Percentiles rank a stretch among this genome's conserved stretches.
These are phyloP conservation scores for Ooceraea biroi DNA, from an alignment of 1,140 invertebrate genomes.

Conservation along the genomic window DNA sequence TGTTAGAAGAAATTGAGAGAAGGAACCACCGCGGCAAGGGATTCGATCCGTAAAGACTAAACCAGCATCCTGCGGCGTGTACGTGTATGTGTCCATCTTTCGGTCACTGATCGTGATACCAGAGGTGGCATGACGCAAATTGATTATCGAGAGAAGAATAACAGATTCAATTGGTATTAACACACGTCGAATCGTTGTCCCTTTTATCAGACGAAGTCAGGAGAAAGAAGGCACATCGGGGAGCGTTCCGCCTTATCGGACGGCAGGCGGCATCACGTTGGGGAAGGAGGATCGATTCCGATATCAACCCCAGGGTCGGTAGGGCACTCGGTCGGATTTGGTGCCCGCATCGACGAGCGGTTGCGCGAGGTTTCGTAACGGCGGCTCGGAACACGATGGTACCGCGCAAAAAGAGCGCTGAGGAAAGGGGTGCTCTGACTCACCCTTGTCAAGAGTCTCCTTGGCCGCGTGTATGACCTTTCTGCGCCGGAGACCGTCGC, in stretches of 20 bases:
- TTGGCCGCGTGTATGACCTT: slow-evolving; percentile 89
- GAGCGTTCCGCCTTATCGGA: slow-evolving; percentile 40
- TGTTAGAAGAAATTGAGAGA: neutral
- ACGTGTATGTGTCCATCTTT: neutral
- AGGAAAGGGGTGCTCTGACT: slow-evolving; percentile 61
- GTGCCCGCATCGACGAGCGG: neutral
- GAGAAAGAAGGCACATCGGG: neutral
- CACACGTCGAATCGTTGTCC: neutral
- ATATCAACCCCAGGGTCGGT: slow-evolving; percentile 20
- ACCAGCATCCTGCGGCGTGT: neutral
- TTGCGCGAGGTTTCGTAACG: slow-evolving; percentile 70
- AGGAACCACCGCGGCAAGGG: neutral
- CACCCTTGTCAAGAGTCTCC: slow-evolving; percentile 89
- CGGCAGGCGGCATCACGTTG: slow-evolving; percentile 38
- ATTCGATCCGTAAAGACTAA: neutral
- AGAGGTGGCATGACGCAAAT: neutral
- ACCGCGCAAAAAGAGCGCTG: neutral
- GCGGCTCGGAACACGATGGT: neutral
- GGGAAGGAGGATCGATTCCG: slow-evolving; percentile 58
- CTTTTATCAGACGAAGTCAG: neutral
- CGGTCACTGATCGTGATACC: slow-evolving; percentile 6
- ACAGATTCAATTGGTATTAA: neutral
- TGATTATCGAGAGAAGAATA: neutral
- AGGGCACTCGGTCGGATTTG: neutral
- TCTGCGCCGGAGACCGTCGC: slow-evolving; percentile 85